Evolutionary conservation across 1,140 invertebrate genomes (phyloP).

Genomic region (Drosophila neocordata): DNA sequence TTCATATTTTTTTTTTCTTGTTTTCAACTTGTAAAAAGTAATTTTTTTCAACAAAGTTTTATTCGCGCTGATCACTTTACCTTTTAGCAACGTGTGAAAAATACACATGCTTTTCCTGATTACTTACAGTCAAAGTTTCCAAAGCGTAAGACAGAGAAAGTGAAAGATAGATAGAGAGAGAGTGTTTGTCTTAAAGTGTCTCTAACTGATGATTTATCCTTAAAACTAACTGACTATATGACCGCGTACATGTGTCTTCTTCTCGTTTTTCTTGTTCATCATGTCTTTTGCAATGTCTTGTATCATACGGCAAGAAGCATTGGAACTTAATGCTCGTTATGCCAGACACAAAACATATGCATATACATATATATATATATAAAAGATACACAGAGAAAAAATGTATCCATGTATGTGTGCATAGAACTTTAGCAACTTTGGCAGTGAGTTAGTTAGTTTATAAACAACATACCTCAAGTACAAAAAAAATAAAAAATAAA

Average conservation of each 20-base stretch:
- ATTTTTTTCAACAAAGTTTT: neutral
- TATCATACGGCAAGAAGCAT: slow-evolving; percentile 29
- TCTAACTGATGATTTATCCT: slow-evolving; percentile 50
- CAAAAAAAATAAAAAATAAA: too few relatives aligned
- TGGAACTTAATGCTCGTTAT: slow-evolving; percentile 56
- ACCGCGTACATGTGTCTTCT: slow-evolving; percentile 51
- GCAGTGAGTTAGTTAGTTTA: slow-evolving; percentile 2
- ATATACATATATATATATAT: neutral
- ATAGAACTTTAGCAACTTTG: slow-evolving; percentile 9
- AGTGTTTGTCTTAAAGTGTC: slow-evolving; percentile 8
- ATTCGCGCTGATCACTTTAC: slow-evolving; percentile 4
- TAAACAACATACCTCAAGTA: slow-evolving; percentile 1
- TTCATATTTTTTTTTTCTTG: too few relatives aligned
- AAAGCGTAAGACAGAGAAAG: neutral
- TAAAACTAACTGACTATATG: slow-evolving; percentile 45
- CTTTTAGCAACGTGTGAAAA: slow-evolving; percentile 2
- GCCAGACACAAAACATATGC: slow-evolving; percentile 11
- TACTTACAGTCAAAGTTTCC: slow-evolving; percentile 1
- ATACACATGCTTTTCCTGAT: slow-evolving; percentile 9
- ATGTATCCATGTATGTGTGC: neutral
- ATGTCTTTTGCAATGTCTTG: slow-evolving; percentile 23
- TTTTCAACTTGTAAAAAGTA: neutral
- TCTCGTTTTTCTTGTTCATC: neutral
- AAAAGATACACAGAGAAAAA: neutral
- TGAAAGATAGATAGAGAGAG: neutral